Conservation (phyloP, 2,888 invertebrate species). For the Synergus laeviventris region DNA sequence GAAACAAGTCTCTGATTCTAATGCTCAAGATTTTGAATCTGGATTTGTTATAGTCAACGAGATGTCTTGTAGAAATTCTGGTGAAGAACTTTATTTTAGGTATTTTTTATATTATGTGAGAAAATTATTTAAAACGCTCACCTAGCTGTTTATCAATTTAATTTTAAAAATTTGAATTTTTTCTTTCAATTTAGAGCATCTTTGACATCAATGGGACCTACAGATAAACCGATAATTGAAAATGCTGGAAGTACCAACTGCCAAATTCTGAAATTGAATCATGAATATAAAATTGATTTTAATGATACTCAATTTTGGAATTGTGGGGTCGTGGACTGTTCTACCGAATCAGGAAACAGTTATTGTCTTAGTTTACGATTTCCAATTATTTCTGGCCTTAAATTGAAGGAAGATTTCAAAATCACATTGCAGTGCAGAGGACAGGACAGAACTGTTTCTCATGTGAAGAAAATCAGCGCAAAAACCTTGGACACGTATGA, state of each 20-base stretch:
- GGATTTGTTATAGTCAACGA: slow-evolving; percentile 57
- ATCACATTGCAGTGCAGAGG: slow-evolving; percentile 79
- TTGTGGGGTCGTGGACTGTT: slow-evolving; percentile 78
- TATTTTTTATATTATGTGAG: slow-evolving; percentile 40
- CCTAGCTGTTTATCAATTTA: not conserved
- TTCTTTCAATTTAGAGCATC: slow-evolving; percentile 54
- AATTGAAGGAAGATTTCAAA: slow-evolving; percentile 77
- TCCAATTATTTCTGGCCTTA: slow-evolving; percentile 78
- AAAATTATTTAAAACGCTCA: not conserved
- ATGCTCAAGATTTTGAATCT: slow-evolving; percentile 38
- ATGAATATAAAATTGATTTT: slow-evolving; percentile 74
- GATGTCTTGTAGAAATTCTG: slow-evolving; percentile 65
- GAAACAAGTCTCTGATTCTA: slow-evolving; percentile 16
- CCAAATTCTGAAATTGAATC: slow-evolving; percentile 53
- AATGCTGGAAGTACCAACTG: slow-evolving; percentile 55
- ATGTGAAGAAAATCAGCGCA: slow-evolving; percentile 74
- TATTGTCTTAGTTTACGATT: slow-evolving; percentile 79
- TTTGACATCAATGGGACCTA: slow-evolving; percentile 49
- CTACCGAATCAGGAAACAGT: slow-evolving; percentile 70
- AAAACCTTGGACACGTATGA: slow-evolving; percentile 67
- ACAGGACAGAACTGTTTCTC: slow-evolving; percentile 78
- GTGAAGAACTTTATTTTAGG: slow-evolving; percentile 61
- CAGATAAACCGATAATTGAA: slow-evolving; percentile 61
- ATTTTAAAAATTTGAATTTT: not conserved
- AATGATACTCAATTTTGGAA: slow-evolving; percentile 76